Conservation (phyloP, 2,113 vertebrate species). For the Gnathonemus echidnorhynchus region DNA sequence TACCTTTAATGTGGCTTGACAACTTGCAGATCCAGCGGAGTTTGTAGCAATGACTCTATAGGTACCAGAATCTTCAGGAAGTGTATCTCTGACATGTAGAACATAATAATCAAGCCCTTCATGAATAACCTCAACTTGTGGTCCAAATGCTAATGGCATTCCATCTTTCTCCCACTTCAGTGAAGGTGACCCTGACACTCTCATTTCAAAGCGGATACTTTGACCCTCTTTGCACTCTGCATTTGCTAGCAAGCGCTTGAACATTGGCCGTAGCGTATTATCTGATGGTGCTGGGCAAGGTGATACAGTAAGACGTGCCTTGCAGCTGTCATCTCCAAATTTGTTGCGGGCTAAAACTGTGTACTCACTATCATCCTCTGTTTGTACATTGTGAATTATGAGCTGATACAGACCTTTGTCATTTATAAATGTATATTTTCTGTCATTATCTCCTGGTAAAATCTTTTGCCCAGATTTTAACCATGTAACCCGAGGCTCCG, state of each 20-base stretch:
- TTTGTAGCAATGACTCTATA: conserved; percentile 96
- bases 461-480: conserved; percentile 95
- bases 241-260: conserved; percentile 94
- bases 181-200: conserved; percentile 82
- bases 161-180: conserved; percentile 97
- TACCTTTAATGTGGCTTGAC: conserved; percentile 87
- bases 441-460: conserved; percentile 80
- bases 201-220: conserved; percentile 86
- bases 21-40: conserved; percentile 90
- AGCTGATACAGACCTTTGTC: conserved; percentile 95
- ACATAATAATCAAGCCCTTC: conserved; percentile 96
- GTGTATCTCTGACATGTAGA: conserved; percentile 83
- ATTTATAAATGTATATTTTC: conserved; percentile 83
- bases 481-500: conserved; percentile 91
- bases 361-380: conserved; percentile 88
- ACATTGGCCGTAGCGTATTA: conserved; percentile 91
- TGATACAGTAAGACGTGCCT: conserved; percentile 81
- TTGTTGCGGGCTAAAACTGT: conserved; percentile 84
- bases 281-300: conserved; percentile 82
- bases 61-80: conserved; percentile 87
- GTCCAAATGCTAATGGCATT: conserved; percentile 76
- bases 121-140: conserved; percentile 86
- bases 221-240: conserved; percentile 90
- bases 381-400: conserved; percentile 72
- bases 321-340: conserved; percentile 92